phyloP scores from a whole-genome alignment of 2,888 invertebrate species.

The Tipula vernalis region DNA sequence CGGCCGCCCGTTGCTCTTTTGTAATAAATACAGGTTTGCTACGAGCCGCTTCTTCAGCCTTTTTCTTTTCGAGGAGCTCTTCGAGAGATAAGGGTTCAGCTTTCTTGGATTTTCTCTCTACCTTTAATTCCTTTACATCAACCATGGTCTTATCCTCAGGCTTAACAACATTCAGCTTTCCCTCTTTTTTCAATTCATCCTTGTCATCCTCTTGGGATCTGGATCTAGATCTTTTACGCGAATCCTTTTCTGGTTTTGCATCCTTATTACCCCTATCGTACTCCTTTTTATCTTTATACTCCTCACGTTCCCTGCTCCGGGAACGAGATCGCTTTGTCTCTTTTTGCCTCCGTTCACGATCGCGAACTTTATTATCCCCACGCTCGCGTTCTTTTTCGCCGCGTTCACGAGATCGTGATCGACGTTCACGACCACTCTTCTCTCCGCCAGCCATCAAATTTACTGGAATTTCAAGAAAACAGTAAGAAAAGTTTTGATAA shows the following conservation, averaged over 20 bases:
- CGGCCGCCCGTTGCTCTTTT: conserved; percentile 85
- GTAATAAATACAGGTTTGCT: conserved; percentile 95
- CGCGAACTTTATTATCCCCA: conserved; percentile 15
- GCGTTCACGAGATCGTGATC: conserved; percentile 38
- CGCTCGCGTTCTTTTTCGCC: conserved; percentile 19
- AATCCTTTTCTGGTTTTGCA: not conserved
- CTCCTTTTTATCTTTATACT: not conserved
- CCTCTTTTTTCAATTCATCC: not conserved
- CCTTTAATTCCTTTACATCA: conserved; percentile 15
- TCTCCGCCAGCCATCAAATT: conserved; percentile 33
- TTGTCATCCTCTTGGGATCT: not conserved
- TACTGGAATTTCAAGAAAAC: not conserved
- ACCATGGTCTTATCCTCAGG: not conserved
- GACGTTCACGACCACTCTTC: conserved; percentile 32
- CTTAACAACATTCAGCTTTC: not conserved
- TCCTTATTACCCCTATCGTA: not conserved
- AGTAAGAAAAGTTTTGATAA: not conserved
- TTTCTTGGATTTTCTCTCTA: conserved; percentile 37
- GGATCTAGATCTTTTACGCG: not conserved
- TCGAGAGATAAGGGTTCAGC: conserved; percentile 87
- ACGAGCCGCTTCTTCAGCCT: conserved; percentile 86
- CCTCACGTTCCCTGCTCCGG: not conserved
- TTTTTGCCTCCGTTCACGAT: conserved; percentile 21
- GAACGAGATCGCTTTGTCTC: not conserved
- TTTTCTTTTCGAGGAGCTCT: conserved; percentile 88